Conservation (phyloP, 37 sponge, comb jelly and placozoan genomes). For the Axinella damicornis region DNA sequence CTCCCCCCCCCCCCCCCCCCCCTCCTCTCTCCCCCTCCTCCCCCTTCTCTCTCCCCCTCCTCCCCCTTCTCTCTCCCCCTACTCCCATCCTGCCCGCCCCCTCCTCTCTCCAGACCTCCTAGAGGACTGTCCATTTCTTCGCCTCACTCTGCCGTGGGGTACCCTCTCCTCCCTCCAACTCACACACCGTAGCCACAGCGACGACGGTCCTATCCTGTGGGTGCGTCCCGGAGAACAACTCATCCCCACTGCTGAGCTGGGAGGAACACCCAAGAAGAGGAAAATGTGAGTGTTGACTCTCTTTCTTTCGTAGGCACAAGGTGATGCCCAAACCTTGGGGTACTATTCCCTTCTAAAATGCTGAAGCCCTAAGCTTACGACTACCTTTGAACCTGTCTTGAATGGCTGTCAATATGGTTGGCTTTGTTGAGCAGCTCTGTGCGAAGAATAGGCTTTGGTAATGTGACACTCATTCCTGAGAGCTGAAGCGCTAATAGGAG, state of each 20-base stretch:
- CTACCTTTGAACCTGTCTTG: too few relatives aligned
- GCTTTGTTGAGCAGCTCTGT: too few relatives aligned
- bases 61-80: neutral
- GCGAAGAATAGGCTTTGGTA: too few relatives aligned
- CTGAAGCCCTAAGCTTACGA: too few relatives aligned
- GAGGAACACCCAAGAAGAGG: slow-evolving; percentile 41
- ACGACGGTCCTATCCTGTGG: slow-evolving; percentile 99
- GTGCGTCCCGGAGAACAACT: slow-evolving; percentile 96
- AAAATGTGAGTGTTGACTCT: slow-evolving; percentile 69
- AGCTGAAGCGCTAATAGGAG: too few relatives aligned
- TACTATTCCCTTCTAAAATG: too few relatives aligned
- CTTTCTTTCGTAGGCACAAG: too few relatives aligned
- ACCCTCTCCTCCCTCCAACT: slow-evolving; percentile 70
- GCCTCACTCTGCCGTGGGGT: slow-evolving; percentile 90
- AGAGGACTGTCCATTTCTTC: slow-evolving; percentile 81
- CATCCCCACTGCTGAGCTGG: slow-evolving; percentile 75
- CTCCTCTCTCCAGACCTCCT: slow-evolving; percentile 76
- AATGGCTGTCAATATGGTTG: too few relatives aligned
- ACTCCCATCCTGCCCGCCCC: too few relatives aligned
- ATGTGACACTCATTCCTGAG: too few relatives aligned
- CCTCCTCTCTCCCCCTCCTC: neutral
- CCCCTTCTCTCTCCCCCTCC: slow-evolving; percentile 1
- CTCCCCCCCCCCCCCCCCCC: slow-evolving; percentile 12
- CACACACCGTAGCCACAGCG: slow-evolving; percentile 63
- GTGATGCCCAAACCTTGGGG: too few relatives aligned